Base-by-base conservation (phyloP, 92 coral and sea anemone genomes). In the Zoanthus solanderi region DNA sequence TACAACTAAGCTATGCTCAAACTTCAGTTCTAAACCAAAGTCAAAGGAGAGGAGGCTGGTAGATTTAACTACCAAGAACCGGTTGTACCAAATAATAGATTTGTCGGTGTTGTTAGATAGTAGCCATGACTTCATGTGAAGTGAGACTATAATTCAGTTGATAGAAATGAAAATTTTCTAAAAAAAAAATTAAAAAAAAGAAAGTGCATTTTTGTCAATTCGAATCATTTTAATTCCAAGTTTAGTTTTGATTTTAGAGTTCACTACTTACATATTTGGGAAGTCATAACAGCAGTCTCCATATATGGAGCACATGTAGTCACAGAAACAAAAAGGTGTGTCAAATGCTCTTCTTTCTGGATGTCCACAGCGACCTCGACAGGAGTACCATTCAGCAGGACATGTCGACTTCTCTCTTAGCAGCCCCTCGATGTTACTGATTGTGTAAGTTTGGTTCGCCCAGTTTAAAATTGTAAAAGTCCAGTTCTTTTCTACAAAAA, bases 311-410 rank as follows among this genome's bases (percentile, higher is more conserved):
- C 85, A 81, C 63, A 18, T 18, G 42, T 63, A 58, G 75, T 81
- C 85, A 67, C 85, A 81, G 85, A 81, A 81, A 14, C 85, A 81
- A 32, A 65, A 81, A 1, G 85, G 85, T 4, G 75, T 81, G 52
- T 52, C 30, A 5, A 18, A 9, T 4, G 1, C 31, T 1, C 29
- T 65, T 12, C 85, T 46, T 28, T 81, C 75, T 1, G 29, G 47
- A n/a, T 10, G 18, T 47, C 63, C 75, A 81, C 85, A 66, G 28
- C 85, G 58, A 13, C 85, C 76, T 47, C 7, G 6, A n/a, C 85
- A 81, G 44, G 85, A 66, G 71, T 81, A 81, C 76, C 44, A 23
- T 3, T 66, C 63, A 5, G 63, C 37, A 0, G 29, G 85, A 15
- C 85, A 81, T 23, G 1, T 67, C 37, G 57, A 44, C 58, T 81